Conservation (phyloP, 2,113 vertebrate species). For the Albula goreensis region DNA sequence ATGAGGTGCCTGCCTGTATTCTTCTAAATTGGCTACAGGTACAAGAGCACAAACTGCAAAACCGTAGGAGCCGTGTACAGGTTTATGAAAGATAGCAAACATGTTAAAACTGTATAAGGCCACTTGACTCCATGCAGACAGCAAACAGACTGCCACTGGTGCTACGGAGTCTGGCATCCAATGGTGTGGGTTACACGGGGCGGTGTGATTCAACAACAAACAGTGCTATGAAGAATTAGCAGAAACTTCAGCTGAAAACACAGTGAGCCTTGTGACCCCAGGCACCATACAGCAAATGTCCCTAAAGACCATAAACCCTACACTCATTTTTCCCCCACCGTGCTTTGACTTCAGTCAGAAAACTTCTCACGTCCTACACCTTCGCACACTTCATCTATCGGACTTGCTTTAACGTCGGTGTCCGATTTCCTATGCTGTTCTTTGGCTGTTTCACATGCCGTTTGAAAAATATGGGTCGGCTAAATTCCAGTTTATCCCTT, state of each 20-base stretch:
- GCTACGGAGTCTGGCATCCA: neutral
- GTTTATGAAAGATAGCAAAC: neutral
- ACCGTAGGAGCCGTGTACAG: neutral
- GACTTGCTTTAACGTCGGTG: neutral
- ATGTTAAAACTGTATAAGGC: neutral
- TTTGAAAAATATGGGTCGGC: constrained; percentile 2
- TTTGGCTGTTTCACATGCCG: neutral
- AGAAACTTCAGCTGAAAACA: neutral
- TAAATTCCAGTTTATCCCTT: constrained; percentile 7
- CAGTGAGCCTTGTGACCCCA: neutral
- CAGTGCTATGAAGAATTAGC: constrained; percentile 1
- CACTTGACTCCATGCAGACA: neutral
- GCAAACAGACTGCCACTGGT: neutral
- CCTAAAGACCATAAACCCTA: neutral
- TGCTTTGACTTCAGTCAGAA: neutral
- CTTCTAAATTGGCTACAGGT: neutral
- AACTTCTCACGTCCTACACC: constrained; percentile 3
- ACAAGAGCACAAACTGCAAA: neutral
- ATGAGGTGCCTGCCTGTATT: neutral
- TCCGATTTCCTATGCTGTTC: neutral
- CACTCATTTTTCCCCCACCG: neutral
- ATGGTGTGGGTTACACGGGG: neutral
- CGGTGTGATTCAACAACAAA: neutral
- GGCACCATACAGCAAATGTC: neutral
- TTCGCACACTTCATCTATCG: neutral